Evolutionary conservation across 2,113 vertebrate genomes (phyloP), one percentile per base, ranked within the genome.

Genomic region (Craseonycteris thonglongyai): DNA sequence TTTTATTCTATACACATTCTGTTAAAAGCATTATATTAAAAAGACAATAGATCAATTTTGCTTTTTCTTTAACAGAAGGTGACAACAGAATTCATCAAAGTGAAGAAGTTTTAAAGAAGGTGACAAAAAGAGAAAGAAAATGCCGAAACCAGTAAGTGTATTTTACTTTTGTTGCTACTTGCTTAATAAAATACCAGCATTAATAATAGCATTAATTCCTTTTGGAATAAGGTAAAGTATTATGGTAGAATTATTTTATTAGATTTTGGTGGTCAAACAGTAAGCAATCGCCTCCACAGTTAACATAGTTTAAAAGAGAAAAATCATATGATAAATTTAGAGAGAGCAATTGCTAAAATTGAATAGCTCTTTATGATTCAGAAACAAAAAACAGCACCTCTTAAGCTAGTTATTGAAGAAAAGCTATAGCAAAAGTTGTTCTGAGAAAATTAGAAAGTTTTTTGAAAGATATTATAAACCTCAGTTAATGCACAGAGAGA

Each of bases 111-210:
- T 89, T 72, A 72, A 96, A 95, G 95, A 94, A 75, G 69, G 33
- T 79, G 85, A 95, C 88, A 91, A 47, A 97, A 94, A 95, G 84
- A 95, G 66, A 96, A 95, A 28, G 22, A 97, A 96, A 95, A 97
- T 97, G 97, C 97, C 97, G 49, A 97, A 97, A 92, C 97, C 97
- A 95, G 97, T 97, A 96, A 96, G 97, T 47, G 47, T 47, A 47
- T 47, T 47, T 47, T 51, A 87, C 54, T 88, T 92, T 93, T 66
- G 68, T 42, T 3, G 28, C 22, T 90, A 4, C 33, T 78, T 63
- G 81, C 6, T 84, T 82, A 66, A 58, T 75, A 76, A 89, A 69
- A 51, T 71, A 38, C 38, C 38, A 90, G n/a, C n/a, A n/a, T n/a
- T n/a, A n/a, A n/a, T n/a, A n/a, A 8, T n/a, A 56, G 28, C 26